Conservation (phyloP, 2,888 invertebrate genomes). For the Drosophila mettleri region DNA sequence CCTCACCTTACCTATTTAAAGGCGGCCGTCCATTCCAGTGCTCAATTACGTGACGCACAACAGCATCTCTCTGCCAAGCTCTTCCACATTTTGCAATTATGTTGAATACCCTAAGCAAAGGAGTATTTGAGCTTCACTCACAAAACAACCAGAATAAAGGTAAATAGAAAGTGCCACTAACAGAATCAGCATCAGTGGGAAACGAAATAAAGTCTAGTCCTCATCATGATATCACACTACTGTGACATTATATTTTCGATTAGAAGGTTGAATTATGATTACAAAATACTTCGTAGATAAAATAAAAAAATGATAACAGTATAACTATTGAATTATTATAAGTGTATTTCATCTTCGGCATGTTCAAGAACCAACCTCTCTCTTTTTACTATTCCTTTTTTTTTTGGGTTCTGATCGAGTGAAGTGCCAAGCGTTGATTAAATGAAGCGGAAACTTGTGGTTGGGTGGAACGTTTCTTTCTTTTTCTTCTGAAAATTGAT, state of each 20-base stretch:
- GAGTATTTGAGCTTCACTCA: neutral
- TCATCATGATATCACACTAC: too few relatives aligned
- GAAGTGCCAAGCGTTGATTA: conserved; percentile 35
- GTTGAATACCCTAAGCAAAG: neutral
- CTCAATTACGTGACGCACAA: conserved; percentile 58
- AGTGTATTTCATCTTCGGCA: neutral
- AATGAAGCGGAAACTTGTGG: conserved; percentile 67
- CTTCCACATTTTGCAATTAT: conserved; percentile 18
- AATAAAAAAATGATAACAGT: too few relatives aligned
- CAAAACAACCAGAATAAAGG: too few relatives aligned
- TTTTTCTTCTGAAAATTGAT: conserved; percentile 36
- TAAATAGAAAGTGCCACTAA: neutral
- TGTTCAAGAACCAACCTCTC: neutral
- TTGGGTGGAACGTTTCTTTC: conserved; percentile 9
- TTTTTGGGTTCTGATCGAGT: conserved; percentile 17
- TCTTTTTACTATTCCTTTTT: neutral
- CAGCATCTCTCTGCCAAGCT: conserved; percentile 27
- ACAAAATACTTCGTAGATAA: too few relatives aligned
- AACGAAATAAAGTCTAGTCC: too few relatives aligned
- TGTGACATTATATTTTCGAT: too few relatives aligned
- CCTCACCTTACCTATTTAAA: conserved; percentile 22
- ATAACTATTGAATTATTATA: too few relatives aligned
- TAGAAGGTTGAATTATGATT: too few relatives aligned
- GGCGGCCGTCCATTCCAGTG: conserved; percentile 54
- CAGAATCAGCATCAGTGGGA: too few relatives aligned